A percentile compares a stretch with the other conserved stretches of the same genome.
These are phyloP conservation scores for Hoplias malabaricus DNA, from an alignment of 2,113 vertebrate genomes.

Conservation along the genomic window DNA sequence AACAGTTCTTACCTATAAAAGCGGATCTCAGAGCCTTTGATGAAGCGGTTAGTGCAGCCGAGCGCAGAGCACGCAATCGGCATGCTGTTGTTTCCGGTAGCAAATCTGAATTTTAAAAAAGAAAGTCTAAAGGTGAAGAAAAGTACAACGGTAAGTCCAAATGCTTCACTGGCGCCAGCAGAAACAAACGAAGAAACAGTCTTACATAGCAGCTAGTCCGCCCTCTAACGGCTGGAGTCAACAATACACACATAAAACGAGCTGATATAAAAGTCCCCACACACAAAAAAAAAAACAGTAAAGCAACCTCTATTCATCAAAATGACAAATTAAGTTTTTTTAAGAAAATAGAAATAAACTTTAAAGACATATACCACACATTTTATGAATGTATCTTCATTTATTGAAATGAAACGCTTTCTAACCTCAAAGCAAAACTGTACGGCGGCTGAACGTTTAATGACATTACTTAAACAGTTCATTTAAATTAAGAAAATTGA, in stretches of 20 bases:
- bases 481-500: too few relatives aligned
- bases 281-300: too few relatives aligned
- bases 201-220: background rate
- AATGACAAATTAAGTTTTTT: too few relatives aligned
- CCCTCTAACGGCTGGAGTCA: slow-evolving; percentile 9
- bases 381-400: too few relatives aligned
- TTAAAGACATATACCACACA: too few relatives aligned
- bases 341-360: too few relatives aligned
- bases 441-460: too few relatives aligned
- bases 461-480: too few relatives aligned
- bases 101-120: background rate
- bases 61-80: slow-evolving; percentile 74
- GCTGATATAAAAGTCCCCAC: too few relatives aligned
- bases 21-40: slow-evolving; percentile 76
- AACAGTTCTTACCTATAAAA: slow-evolving; percentile 76
- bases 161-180: background rate
- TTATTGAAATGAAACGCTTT: too few relatives aligned
- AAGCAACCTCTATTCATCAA: too few relatives aligned
- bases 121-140: background rate
- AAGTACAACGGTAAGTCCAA: background rate
- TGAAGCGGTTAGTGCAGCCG: slow-evolving; percentile 75
- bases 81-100: slow-evolving; percentile 54
- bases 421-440: too few relatives aligned
- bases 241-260: background rate
- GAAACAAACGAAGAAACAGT: background rate